Base-by-base conservation (phyloP, 2,888 invertebrate genomes). In the Trichopoda pennipes region DNA sequence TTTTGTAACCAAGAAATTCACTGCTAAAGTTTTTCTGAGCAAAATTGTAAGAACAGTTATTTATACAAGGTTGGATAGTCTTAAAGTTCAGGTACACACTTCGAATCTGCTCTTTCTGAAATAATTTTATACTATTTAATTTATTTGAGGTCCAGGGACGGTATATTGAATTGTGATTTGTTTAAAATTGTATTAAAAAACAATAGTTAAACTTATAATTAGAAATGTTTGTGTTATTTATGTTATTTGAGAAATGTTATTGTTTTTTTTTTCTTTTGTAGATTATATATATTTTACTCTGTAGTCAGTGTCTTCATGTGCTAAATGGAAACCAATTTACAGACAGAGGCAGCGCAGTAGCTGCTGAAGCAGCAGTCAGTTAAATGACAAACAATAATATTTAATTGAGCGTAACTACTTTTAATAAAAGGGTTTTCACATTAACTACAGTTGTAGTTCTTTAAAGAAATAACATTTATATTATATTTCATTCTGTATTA, bases 371-470 rank as follows among this genome's bases (percentile, higher is more conserved):
- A 28, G 76, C 38, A 58, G 73, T 47, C 55, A 74, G 69, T 64
- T 78, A 84, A 85, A 85, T 85, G 86, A 86, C 87, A 88, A 85
- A 86, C 86, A 85, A 86, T 86, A 86, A 85, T 85, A 88, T 88
- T 89, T 88, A 89, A 89, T 89, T 89, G 89, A 89, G 86, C 89
- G 87, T 88, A 86, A 86, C 86, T 84, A 82, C 68, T 72, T 83
- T 83, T 83, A 84, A 84, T 82, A 81, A 85, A 80, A 81, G 85
- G 84, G 80, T 80, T 83, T 83, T 78, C 51, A 66, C 61, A 69
- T 63, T 8, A 6, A 38, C 12, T 42, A n/a, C 42, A 58, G 61
- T 73, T 75, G 58, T 66, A 28, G 56, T 14, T 21, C 19, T n/a
- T 32, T 49, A 44, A 35, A 17, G 21, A 28, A 35, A 38, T 47